phyloP scores from a whole-genome alignment of 2,113 vertebrate species.

The Hemicordylus capensis region DNA sequence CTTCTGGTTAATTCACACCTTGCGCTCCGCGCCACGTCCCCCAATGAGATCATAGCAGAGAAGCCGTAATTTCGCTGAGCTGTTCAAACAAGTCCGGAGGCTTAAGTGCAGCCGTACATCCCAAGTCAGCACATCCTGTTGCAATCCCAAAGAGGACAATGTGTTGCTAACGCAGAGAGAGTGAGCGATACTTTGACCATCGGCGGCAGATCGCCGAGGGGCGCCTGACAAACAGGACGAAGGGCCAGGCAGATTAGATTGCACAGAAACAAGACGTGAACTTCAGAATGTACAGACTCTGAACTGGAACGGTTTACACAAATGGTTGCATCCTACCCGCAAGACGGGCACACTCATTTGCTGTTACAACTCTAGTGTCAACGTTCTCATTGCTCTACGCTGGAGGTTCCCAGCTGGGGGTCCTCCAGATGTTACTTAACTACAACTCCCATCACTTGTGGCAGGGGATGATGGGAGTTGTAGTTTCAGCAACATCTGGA shows the following conservation, averaged over 20 bases:
- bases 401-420: too few relatives aligned
- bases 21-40: neutral
- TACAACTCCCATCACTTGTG: too few relatives aligned
- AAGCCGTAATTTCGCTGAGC: slow-evolving; percentile 7
- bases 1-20: slow-evolving; percentile 11
- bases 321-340: neutral
- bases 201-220: neutral
- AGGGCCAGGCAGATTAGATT: neutral
- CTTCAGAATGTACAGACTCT: neutral
- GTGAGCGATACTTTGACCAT: neutral
- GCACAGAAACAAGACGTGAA: neutral
- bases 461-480: too few relatives aligned
- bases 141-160: slow-evolving; percentile 17
- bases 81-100: slow-evolving; percentile 24
- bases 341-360: neutral
- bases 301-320: neutral
- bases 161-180: neutral
- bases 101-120: slow-evolving; percentile 19
- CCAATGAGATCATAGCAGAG: slow-evolving; percentile 23
- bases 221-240: neutral
- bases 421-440: too few relatives aligned
- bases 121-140: slow-evolving; percentile 22
- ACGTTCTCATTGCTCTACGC: neutral
- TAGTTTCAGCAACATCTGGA: too few relatives aligned
- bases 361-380: neutral